Evolutionary conservation across 1,140 invertebrate genomes (phyloP).

Genomic region (Calephelis virginiensis): DNA sequence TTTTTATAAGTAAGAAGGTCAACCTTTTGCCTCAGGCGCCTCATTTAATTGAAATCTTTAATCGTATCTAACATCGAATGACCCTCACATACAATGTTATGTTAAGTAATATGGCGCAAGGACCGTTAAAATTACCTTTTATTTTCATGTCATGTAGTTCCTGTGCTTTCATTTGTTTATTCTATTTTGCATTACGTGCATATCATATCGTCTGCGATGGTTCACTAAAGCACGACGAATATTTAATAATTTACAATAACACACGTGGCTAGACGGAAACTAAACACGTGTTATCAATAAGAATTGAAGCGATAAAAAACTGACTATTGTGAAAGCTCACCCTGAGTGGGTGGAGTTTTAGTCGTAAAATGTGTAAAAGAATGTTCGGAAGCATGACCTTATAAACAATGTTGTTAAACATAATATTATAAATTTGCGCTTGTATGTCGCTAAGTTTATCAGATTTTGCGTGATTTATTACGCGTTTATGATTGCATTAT

Average conservation of each 20-base stretch:
- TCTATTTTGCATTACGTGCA: conserved; percentile 42
- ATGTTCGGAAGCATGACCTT: background rate
- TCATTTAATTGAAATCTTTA: too few species aligned
- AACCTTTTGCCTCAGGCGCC: too few species aligned
- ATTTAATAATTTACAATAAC: conserved; percentile 61
- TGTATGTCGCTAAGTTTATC: background rate
- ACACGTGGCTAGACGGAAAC: conserved; percentile 69
- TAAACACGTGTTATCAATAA: conserved; percentile 74
- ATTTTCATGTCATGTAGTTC: conserved; percentile 44
- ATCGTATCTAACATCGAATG: background rate
- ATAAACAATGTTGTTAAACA: conserved; percentile 5
- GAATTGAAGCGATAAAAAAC: conserved; percentile 56
- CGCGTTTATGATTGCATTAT: conserved; percentile 1
- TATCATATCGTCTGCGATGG: conserved; percentile 46
- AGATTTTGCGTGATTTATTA: background rate
- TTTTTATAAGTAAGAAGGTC: too few species aligned
- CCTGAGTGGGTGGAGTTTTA: conserved; percentile 46
- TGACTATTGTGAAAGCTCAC: conserved; percentile 45
- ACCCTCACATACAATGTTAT: background rate
- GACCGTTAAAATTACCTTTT: conserved; percentile 38
- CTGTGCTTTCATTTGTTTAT: conserved; percentile 46
- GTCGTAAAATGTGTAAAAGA: conserved; percentile 1
- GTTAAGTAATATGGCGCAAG: conserved; percentile 7
- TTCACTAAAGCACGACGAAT: conserved; percentile 50
- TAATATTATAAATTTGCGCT: conserved; percentile 2